Evolutionary conservation across 2,797 vertebrate genomes (phyloP).

Genomic region (Acanthornis magna): DNA sequence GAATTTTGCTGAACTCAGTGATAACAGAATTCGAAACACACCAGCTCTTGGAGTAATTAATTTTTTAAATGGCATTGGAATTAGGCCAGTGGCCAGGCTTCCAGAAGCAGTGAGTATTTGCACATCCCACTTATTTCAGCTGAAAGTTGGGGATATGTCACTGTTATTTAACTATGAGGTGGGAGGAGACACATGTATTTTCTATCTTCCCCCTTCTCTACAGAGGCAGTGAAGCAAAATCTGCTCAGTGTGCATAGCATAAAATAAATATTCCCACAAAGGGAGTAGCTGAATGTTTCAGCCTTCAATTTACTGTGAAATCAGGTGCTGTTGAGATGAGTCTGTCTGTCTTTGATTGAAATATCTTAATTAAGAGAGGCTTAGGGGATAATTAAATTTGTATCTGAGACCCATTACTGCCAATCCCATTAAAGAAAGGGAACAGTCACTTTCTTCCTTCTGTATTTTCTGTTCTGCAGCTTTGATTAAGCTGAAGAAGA

Average conservation of each 20-base stretch:
- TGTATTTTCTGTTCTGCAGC: conserved; percentile 69
- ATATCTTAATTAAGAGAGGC: conserved; percentile 54
- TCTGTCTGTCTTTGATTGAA: conserved; percentile 40
- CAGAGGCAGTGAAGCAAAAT: conserved; percentile 51
- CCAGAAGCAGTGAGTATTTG: conserved; percentile 9
- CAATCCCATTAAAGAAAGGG: conserved; percentile 41
- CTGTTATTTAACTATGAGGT: conserved; percentile 52
- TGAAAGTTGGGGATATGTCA: conserved; percentile 32
- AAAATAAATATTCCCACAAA: conserved; percentile 62
- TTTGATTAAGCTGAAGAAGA: conserved; percentile 90
- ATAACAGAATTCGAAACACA: neutral
- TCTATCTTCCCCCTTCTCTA: neutral
- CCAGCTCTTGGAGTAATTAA: neutral
- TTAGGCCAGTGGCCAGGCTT: conserved; percentile 18
- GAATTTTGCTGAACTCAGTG: neutral
- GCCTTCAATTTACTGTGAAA: conserved; percentile 52
- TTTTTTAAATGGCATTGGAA: neutral
- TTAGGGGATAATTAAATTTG: conserved; percentile 60
- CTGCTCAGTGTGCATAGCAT: conserved; percentile 21
- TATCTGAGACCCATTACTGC: conserved; percentile 41
- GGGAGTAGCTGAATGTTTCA: conserved; percentile 49
- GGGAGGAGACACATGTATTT: conserved; percentile 36
- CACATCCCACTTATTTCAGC: conserved; percentile 38
- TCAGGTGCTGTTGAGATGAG: conserved; percentile 51
- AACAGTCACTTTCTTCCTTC: conserved; percentile 23